Evolutionary conservation across 2,797 vertebrate genomes (phyloP), one percentile per base, ranked within the genome.

Genomic region (Sebastes diaconus): DNA sequence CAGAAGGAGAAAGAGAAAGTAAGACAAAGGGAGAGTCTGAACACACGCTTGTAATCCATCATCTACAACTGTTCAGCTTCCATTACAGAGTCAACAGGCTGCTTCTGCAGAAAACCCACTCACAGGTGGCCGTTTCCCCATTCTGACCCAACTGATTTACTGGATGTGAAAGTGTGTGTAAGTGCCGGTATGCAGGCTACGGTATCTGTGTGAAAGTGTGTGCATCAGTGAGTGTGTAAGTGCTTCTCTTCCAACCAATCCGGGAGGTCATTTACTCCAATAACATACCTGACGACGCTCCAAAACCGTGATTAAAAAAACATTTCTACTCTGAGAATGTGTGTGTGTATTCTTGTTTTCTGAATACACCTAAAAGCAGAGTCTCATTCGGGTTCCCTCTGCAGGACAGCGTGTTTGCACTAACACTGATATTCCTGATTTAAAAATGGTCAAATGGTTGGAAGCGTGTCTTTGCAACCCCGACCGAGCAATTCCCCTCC

Each of bases 201-300:
- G 79, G 77, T 81, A 74, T 80, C 74, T 79, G 76, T 80, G 81
- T 68, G 60, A 73, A 78, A 82, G 73, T 85, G 68, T 90, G 92
- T 89, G 87, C 54, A 79, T 84, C 76, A 42, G 39, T 81, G 74
- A 83, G 73, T 91, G 93, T 90, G 87, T 83, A 88, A 90, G 84
- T 58, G 73, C 69, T 81, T 75, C 74, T 57, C 64, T 50, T 84
- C 30, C 63, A 83, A 85, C 69, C 77, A 76, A 36, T 67, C 80
- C n/a, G 7, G 83, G 86, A 92, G 92, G 86, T 93, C 80, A 90
- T 93, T 92, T 88, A 87, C 88, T 94, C 74, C 90, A 94, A 95
- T 91, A 93, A 92, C 92, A 94, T 76, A 87, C 84, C 86, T 75
- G 71, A 85, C 46, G 39, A 91, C 75, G 36, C 84, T 90, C 83